These are phyloP conservation scores for Corydoras sp. DNA, from an alignment of 2,113 vertebrate genomes.

Conservation along the genomic window DNA sequence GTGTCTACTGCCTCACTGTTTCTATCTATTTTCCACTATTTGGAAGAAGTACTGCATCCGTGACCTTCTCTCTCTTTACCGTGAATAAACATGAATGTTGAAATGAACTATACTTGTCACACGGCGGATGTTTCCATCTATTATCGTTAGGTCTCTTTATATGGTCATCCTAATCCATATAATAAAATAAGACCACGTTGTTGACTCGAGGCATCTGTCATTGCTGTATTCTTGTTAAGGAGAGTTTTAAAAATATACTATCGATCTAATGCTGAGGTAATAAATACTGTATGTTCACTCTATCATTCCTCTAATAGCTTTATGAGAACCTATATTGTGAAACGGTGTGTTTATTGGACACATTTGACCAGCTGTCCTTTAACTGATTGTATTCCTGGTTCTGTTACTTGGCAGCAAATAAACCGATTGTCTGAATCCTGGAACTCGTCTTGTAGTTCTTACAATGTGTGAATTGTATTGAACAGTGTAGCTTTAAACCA, in stretches of 20 bases:
- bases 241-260: conserved; percentile 2
- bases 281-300: conserved; percentile 18
- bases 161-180: neutral
- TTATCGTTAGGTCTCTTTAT: neutral
- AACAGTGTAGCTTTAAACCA: neutral
- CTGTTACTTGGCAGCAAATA: conserved; percentile 76
- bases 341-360: conserved; percentile 28
- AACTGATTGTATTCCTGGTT: conserved; percentile 38
- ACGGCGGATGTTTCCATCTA: too few species aligned
- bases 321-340: conserved; percentile 27
- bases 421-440: conserved; percentile 44
- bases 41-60: conserved; percentile 24
- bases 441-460: too few species aligned
- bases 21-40: conserved; percentile 50
- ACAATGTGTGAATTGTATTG: neutral
- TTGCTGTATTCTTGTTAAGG: neutral
- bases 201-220: neutral
- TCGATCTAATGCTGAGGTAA: conserved; percentile 26
- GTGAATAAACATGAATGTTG: conserved; percentile 71
- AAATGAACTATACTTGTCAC: conserved; percentile 55
- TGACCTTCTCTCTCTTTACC: conserved; percentile 70
- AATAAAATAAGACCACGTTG: neutral
- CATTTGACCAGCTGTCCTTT: conserved; percentile 22
- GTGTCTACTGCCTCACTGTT: conserved; percentile 60
- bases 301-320: conserved; percentile 19